Evolutionary conservation across 2,113 vertebrate genomes (phyloP), one percentile per base, ranked within the genome.

Genomic region (Plotosus lineatus): DNA sequence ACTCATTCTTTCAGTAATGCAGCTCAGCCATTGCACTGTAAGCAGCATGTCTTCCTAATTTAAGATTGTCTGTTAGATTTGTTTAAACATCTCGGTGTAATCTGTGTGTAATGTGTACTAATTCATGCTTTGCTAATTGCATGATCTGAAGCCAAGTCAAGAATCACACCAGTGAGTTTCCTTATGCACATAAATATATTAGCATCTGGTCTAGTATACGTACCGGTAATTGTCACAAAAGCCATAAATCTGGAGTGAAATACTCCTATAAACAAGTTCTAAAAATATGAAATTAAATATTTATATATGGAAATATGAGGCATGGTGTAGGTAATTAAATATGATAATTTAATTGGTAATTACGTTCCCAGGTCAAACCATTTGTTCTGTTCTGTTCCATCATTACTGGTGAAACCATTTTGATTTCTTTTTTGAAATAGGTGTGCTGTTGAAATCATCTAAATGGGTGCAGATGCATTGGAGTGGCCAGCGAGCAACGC

Each of bases 391-490:
- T 1, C 7, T 40, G 19, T 42, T 51, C 23, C 1, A 44, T 60
- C 17, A 3, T 21, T 8, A 12, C 33, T 31, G 40, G 1, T 71
- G 40, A 31, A 10, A 46, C 71, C 42, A 68, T 68, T 68, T 26
- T 0, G 23, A 10, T 77, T 8, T 31, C 56, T 82, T 40, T 83
- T 53, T 65, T 33, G 0, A 77, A 77, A 77, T 82, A 99, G 98
- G 93, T 81, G 90, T 88, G 42, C 92, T 92, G 75, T 81, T 99
- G 87, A 92, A 94, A 66, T 91, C 95, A 21, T 98, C 96, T 38
- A 96, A 96, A 85, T 99, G 98, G 98, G 93, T 97, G 5, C 90
- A 92, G 85, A 92, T 91, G 85, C 95, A 95, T 9, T 98, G 97
- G 97, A 95, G 95, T 0, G 97, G 98, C 23, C 94, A 97, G 23